Evolutionary conservation across 2,888 invertebrate species (phyloP), one percentile per base, ranked within the genome.

Genomic region (Neelides folsomi): DNA sequence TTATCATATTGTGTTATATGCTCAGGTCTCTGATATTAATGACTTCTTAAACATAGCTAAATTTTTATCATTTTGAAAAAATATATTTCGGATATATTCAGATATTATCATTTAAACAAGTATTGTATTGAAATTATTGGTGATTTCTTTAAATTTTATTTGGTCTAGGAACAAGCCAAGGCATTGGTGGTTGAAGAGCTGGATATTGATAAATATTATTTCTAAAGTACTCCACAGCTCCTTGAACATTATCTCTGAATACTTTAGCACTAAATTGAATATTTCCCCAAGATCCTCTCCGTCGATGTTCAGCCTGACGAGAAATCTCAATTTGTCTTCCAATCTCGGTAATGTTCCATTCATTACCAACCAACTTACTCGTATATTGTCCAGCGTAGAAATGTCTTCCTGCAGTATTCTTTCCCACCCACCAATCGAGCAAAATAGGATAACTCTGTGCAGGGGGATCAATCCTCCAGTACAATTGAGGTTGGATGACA

Each of bases 381-480:
- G 58, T 35, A 35, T 48, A 58, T 35, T 57, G 58, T n/a, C 60
- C 60, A 2, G 55, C 56, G 20, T 56, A 58, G 10, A 60, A 43
- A 43, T 58, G 56, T 38, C 60, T 44, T n/a, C 37, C 38, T 10
- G 39, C 36, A 6, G 47, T 34, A 48, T 60, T 60, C 15, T 57
- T 43, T 4, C 34, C 44, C 5, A 50, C 46, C 62, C 62, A 62
- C 62, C 62, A 62, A 18, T 62, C 52, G 27, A 62, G 42, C 3
- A 62, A 47, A n/a, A 58, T 47, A 5, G 57, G 58, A 27, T 59
- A 62, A 38, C 58, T 58, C 48, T 62, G 62, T 7, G 27, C 41
- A 13, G 62, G 56, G 8, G 59, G 56, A 15, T 54, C 53, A 47
- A 62, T 58, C 42, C 41, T 52, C 62, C 62, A 62, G 47, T 62